Conservation (phyloP, 2,113 vertebrate species). For the Eolophus roseicapilla region DNA sequence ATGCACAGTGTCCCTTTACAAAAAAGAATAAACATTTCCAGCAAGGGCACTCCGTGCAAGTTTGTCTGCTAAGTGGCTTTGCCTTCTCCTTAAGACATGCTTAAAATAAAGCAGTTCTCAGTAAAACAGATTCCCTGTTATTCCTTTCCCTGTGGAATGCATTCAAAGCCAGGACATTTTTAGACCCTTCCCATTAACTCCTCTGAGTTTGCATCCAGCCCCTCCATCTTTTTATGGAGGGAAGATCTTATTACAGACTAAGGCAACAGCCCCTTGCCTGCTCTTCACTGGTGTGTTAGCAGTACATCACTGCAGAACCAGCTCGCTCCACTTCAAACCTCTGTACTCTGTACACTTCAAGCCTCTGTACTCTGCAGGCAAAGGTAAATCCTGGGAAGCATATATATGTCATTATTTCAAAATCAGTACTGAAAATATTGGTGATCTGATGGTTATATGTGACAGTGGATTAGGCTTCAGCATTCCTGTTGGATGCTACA, state of each 20-base stretch:
- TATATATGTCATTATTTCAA: neutral
- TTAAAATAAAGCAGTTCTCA: constrained; percentile 27
- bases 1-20: constrained; percentile 30
- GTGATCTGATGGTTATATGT: neutral
- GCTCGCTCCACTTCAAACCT: neutral
- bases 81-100: neutral
- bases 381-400: neutral
- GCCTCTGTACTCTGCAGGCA: neutral
- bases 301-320: rapidly evolving
- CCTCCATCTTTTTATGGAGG: neutral
- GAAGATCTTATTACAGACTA: neutral
- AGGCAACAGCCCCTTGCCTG: neutral
- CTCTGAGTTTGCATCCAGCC: neutral
- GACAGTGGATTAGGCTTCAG: neutral
- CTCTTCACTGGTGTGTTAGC: rapidly evolving
- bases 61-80: constrained; percentile 15
- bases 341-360: too few relatives aligned
- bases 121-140: neutral
- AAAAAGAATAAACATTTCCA: constrained; percentile 34
- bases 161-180: neutral
- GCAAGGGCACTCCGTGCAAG: constrained; percentile 29
- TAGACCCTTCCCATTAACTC: neutral
- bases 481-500: neutral
- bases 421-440: rapidly evolving
- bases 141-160: neutral